A percentile compares a stretch with the other conserved stretches of the same genome.
Conservation (phyloP, 2,888 invertebrate species). For the Mythimna pallens region DNA sequence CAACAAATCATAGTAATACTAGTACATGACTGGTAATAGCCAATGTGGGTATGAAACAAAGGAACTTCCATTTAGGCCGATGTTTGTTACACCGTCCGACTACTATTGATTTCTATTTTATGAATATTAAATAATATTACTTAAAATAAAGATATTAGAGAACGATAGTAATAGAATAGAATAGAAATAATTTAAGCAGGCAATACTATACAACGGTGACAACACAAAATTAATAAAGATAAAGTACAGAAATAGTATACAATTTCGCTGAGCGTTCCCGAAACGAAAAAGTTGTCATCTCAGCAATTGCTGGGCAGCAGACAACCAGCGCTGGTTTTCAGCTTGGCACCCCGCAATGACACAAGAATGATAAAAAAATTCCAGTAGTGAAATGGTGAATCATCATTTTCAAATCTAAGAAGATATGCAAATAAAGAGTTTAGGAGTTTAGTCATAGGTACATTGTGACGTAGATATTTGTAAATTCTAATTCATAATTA, state of each 20-base stretch:
- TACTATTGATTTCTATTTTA: conserved; percentile 41
- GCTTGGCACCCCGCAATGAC: not conserved
- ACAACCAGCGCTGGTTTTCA: not conserved
- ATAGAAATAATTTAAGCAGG: too few species aligned
- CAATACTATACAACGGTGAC: too few species aligned
- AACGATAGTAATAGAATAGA: too few species aligned
- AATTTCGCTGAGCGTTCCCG: too few species aligned
- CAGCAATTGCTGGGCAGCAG: not conserved
- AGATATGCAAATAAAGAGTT: conserved; percentile 4
- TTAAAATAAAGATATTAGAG: conserved; percentile 1
- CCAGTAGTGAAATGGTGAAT: not conserved
- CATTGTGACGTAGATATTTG: too few species aligned
- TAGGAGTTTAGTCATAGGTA: not conserved
- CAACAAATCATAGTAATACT: conserved; percentile 68
- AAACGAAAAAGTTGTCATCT: not conserved
- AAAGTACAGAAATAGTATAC: too few species aligned
- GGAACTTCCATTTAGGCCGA: conserved; percentile 65
- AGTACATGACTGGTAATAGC: conserved; percentile 60
- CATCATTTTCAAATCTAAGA: not conserved
- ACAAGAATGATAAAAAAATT: not conserved
- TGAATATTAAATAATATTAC: conserved; percentile 11
- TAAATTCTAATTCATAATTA: not conserved
- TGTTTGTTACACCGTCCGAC: conserved; percentile 66
- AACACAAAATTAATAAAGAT: too few species aligned
- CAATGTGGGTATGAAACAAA: conserved; percentile 71